These are phyloP conservation scores for Lampris incognitus DNA, from an alignment of 2,113 vertebrate genomes.

Conservation along the genomic window DNA sequence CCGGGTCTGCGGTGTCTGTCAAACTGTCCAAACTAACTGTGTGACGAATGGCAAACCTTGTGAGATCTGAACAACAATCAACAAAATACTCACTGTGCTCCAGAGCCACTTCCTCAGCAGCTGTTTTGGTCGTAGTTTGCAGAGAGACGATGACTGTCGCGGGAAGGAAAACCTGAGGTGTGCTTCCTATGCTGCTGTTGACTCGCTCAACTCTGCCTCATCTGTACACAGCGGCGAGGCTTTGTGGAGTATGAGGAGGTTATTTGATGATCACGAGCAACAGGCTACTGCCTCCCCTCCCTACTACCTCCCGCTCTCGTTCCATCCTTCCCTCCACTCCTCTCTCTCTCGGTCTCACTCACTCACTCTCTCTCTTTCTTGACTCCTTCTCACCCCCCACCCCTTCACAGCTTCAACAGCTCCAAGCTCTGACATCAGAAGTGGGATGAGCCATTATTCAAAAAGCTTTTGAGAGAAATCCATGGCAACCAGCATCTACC, in stretches of 20 bases:
- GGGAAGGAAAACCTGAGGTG: conserved; percentile 15
- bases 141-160: conserved; percentile 10
- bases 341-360: conserved; percentile 41
- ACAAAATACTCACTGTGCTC: conserved; percentile 65
- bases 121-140: conserved; percentile 8
- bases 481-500: conserved; percentile 82
- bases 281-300: conserved; percentile 71
- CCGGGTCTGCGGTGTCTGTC: background rate
- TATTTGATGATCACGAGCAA: conserved; percentile 80
- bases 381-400: conserved; percentile 29
- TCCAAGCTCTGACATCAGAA: conserved; percentile 81
- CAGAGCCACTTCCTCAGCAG: conserved; percentile 26
- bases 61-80: background rate
- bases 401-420: conserved; percentile 53
- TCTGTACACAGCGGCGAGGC: conserved; percentile 48
- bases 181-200: conserved; percentile 29
- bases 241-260: conserved; percentile 61
- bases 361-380: conserved; percentile 36
- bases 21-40: conserved; percentile 24
- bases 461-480: conserved; percentile 82
- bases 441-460: conserved; percentile 80
- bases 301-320: conserved; percentile 30
- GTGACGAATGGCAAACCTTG: background rate
- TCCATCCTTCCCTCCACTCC: background rate
- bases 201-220: conserved; percentile 54